Percentiles rank a stretch among this genome's conserved stretches.
phyloP scores from a whole-genome alignment of 37 sponge, comb jelly and placozoan species.

The Spongia lamella region DNA sequence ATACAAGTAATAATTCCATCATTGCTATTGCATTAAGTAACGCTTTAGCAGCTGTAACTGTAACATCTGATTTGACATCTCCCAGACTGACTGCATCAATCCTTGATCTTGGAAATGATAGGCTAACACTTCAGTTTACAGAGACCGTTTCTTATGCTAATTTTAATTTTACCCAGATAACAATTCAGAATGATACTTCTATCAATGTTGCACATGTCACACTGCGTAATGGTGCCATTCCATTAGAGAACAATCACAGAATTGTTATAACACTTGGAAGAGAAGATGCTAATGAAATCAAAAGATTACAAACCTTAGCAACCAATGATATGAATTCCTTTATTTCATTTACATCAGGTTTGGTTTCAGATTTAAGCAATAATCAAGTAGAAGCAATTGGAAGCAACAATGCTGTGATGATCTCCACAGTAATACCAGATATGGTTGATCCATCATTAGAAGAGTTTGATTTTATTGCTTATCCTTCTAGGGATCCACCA shows the following conservation, averaged over 20 bases:
- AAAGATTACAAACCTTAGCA: constrained; percentile 53
- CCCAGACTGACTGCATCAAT: constrained; percentile 54
- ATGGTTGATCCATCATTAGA: constrained; percentile 46
- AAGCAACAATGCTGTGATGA: constrained; percentile 15
- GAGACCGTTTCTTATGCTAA: constrained; percentile 67
- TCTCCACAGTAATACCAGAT: constrained; percentile 46
- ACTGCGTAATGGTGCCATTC: constrained; percentile 65
- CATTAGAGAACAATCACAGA: constrained; percentile 48
- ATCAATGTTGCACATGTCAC: constrained; percentile 15
- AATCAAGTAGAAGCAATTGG: constrained; percentile 29
- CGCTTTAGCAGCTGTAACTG: constrained; percentile 39
- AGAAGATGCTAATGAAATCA: constrained; percentile 79
- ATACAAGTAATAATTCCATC: constrained; percentile 64
- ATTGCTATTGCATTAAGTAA: constrained; percentile 2
- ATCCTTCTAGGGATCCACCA: constrained; percentile 44
- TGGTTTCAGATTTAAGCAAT: constrained; percentile 66
- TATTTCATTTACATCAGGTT: constrained; percentile 41
- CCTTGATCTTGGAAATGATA: constrained; percentile 57
- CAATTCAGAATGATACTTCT: constrained; percentile 42
- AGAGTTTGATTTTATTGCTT: constrained; percentile 72
- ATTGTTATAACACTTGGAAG: constrained; percentile 49
- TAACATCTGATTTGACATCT: constrained; percentile 53
- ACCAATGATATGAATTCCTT: constrained; percentile 38
- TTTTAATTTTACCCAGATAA: constrained; percentile 46
- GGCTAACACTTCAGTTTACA: constrained; percentile 69